Evolutionary conservation across 2,888 invertebrate genomes (phyloP), one percentile per base, ranked within the genome.

Genomic region (Molanna angustata): DNA sequence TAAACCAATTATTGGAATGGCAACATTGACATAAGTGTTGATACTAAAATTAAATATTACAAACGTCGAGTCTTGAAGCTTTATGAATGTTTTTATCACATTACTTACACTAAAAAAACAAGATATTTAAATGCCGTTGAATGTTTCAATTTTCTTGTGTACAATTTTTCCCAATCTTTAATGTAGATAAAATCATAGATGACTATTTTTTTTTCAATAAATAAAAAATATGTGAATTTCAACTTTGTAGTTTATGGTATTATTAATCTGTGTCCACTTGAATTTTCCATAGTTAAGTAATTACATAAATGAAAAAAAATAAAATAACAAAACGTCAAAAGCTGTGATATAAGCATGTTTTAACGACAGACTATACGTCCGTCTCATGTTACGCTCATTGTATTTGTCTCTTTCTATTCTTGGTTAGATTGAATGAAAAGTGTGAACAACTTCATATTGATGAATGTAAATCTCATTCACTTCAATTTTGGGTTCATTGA

Each of bases 261-360:
- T n/a, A n/a, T n/a, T n/a, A n/a, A 52, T 53, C 32, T 37, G 52
- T 58, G 58, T 58, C 58, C 58, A 53, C 35, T 58, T 58, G 55
- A 53, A 47, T 55, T n/a, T 52, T 58, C 58, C 49, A 55, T 58
- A 58, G 55, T 48, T 58, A 57, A 57, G 54, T n/a, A n/a, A n/a
- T n/a, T n/a, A n/a, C n/a, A 50, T 52, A 46, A 52, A 33, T 55
- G 48, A 57, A 51, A n/a, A n/a, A n/a, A n/a, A 33, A 58, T 55
- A 50, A 54, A 41, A 31, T 32, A 54, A 52, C 27, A 52, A 50
- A 59, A 59, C 59, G 59, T 59, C 59, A 59, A 59, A 59, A 54
- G 52, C 59, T 59, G 59, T 59, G 59, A 59, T 58, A 56, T 54
- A 56, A 50, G 57, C 57, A 55, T 58, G 52, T 49, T 58, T 41